Evolutionary conservation across 2,888 invertebrate species (phyloP).

Genomic region (Cephus runcator): DNA sequence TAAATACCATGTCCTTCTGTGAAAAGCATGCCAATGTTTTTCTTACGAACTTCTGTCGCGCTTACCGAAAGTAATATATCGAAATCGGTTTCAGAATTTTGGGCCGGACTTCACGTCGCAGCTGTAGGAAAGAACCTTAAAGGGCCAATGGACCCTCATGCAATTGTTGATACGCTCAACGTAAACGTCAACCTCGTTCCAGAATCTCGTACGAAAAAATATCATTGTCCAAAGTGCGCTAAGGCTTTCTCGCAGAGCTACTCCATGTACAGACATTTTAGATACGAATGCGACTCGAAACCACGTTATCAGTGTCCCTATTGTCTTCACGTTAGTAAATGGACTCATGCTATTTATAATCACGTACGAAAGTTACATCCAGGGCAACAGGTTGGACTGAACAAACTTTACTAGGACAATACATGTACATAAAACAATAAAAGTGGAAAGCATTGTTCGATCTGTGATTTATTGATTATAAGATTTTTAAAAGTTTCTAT

Average conservation of each 20-base stretch:
- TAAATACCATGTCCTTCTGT: too few relatives aligned
- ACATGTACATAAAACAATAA: too few relatives aligned
- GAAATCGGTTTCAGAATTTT: constrained; percentile 43
- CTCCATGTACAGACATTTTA: constrained; percentile 61
- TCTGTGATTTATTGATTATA: too few relatives aligned
- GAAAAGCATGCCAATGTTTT: too few relatives aligned
- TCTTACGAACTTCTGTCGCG: too few relatives aligned
- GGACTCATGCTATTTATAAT: constrained; percentile 57
- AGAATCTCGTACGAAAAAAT: constrained; percentile 20
- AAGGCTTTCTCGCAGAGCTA: constrained; percentile 57
- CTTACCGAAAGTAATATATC: too few relatives aligned
- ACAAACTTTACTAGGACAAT: constrained; percentile 44
- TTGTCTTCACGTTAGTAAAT: constrained; percentile 59
- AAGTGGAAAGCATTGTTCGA: too few relatives aligned
- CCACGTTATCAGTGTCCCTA: constrained; percentile 60
- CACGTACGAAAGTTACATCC: constrained; percentile 55
- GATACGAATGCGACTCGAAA: constrained; percentile 61
- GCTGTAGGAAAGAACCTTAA: background rate
- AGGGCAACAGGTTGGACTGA: constrained; percentile 43
- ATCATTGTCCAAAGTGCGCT: constrained; percentile 54
- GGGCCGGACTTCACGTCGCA: constrained; percentile 17
- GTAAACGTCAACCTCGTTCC: background rate
- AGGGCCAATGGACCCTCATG: too few relatives aligned
- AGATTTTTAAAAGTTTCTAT: too few relatives aligned
- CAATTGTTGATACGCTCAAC: too few relatives aligned